phyloP scores from a whole-genome alignment of 2,113 vertebrate species.

The Nettapus auritus region DNA sequence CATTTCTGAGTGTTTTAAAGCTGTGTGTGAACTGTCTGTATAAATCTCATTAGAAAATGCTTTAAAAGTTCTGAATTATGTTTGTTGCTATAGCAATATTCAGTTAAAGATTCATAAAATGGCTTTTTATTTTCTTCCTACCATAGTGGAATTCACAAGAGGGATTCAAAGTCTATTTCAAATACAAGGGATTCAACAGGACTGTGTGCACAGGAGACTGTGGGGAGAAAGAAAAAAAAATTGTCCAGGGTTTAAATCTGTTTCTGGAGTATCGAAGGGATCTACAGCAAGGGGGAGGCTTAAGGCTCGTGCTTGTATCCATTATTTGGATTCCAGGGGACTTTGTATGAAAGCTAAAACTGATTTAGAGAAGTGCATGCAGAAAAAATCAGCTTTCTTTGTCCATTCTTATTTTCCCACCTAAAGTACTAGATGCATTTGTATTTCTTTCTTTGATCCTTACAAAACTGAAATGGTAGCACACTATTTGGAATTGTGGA shows the following conservation, averaged over 20 bases:
- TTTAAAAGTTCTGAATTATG: constrained; percentile 41
- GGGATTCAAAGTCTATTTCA: constrained; percentile 4
- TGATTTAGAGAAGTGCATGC: accelerated
- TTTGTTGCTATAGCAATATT: constrained; percentile 69
- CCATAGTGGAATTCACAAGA: not conserved
- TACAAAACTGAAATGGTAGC: not conserved
- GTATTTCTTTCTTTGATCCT: not conserved
- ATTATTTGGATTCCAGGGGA: not conserved
- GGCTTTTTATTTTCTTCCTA: constrained; percentile 11
- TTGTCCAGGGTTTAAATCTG: not conserved
- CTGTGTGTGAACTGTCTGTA: constrained; percentile 34
- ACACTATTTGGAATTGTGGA: not conserved
- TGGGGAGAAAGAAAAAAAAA: not conserved
- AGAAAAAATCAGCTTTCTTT: not conserved
- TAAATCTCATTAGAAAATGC: constrained; percentile 40
- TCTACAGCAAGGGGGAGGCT: not conserved
- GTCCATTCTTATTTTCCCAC: not conserved
- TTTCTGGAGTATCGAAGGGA: not conserved
- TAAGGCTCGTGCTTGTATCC: not conserved
- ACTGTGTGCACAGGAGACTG: not conserved
- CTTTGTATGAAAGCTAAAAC: not conserved
- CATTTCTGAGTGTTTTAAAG: not conserved
- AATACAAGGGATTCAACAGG: not conserved
- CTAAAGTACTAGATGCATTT: not conserved
- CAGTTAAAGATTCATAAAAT: constrained; percentile 28